Conservation (phyloP, 2,888 invertebrate genomes). For the Andrena fulva region DNA sequence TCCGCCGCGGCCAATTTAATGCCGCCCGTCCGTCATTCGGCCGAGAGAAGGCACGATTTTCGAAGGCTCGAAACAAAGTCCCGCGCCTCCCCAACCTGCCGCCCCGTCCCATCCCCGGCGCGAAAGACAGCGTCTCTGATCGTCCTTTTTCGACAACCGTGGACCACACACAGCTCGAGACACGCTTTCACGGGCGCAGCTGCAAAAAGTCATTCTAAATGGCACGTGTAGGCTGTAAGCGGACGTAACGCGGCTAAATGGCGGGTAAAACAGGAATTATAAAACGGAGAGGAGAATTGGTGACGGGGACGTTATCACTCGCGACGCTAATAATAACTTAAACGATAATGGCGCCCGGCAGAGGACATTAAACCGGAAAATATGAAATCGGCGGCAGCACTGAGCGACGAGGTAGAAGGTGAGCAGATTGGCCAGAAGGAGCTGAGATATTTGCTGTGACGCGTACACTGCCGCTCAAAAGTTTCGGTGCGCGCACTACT, state of each 20-base stretch:
- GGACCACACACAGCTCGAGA: constrained; percentile 61
- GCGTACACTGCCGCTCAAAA: neutral
- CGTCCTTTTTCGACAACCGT: constrained; percentile 53
- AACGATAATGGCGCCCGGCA: constrained; percentile 15
- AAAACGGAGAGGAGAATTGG: constrained; percentile 6
- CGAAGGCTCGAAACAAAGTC: constrained; percentile 56
- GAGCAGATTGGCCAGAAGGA: neutral
- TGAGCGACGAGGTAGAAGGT: neutral
- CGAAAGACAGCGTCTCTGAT: constrained; percentile 36
- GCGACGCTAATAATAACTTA: constrained; percentile 34
- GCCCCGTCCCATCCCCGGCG: neutral
- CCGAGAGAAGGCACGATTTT: constrained; percentile 42
- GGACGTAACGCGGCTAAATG: constrained; percentile 31
- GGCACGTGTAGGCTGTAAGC: constrained; percentile 43
- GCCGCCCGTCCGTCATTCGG: constrained; percentile 55
- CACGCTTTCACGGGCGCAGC: constrained; percentile 28
- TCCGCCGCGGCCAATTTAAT: constrained; percentile 74
- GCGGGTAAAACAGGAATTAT: constrained; percentile 16
- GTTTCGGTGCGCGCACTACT: neutral
- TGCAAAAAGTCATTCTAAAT: constrained; percentile 44
- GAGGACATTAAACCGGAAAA: constrained; percentile 16
- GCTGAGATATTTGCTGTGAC: neutral
- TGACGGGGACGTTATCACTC: constrained; percentile 23
- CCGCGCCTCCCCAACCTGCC: neutral
- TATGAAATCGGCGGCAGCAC: constrained; percentile 8